Percentiles rank a stretch among this genome's conserved stretches.
These are phyloP conservation scores for Lithophane ornitopus DNA, from an alignment of 2,888 invertebrate genomes.

Conservation along the genomic window DNA sequence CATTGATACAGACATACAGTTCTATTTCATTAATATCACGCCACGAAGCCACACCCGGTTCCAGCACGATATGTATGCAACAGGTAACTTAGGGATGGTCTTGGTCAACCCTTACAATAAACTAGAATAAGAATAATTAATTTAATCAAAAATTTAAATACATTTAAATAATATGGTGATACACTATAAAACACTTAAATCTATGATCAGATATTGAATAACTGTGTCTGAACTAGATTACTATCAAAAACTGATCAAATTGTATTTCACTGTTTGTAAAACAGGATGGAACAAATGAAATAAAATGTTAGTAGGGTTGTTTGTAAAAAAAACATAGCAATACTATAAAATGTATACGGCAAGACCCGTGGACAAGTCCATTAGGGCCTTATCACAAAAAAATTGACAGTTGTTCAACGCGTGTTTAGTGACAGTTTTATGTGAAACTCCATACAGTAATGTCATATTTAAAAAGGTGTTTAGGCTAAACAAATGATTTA, in stretches of 20 bases:
- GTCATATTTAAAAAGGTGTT: too few relatives aligned
- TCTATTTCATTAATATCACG: neutral
- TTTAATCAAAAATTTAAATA: too few relatives aligned
- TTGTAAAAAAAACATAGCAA: neutral
- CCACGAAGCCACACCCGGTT: neutral
- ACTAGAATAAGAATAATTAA: too few relatives aligned
- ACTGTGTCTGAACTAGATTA: too few relatives aligned
- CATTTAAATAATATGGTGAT: too few relatives aligned
- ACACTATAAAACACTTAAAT: too few relatives aligned
- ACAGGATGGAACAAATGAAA: neutral
- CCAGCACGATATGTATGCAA: slow-evolving; percentile 18
- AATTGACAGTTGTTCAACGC: too few relatives aligned
- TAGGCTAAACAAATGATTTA: too few relatives aligned
- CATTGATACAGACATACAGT: neutral
- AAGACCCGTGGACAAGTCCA: neutral
- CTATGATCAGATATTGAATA: too few relatives aligned
- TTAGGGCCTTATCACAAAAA: too few relatives aligned
- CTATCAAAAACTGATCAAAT: neutral
- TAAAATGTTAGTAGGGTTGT: neutral
- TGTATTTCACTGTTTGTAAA: neutral
- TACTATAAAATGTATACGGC: neutral
- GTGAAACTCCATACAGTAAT: too few relatives aligned
- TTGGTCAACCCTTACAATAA: neutral
- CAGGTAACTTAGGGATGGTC: slow-evolving; percentile 23
- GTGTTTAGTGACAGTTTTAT: too few relatives aligned